Evolutionary conservation across 2,797 vertebrate genomes (phyloP).

Genomic region (Centropyge bicolor): DNA sequence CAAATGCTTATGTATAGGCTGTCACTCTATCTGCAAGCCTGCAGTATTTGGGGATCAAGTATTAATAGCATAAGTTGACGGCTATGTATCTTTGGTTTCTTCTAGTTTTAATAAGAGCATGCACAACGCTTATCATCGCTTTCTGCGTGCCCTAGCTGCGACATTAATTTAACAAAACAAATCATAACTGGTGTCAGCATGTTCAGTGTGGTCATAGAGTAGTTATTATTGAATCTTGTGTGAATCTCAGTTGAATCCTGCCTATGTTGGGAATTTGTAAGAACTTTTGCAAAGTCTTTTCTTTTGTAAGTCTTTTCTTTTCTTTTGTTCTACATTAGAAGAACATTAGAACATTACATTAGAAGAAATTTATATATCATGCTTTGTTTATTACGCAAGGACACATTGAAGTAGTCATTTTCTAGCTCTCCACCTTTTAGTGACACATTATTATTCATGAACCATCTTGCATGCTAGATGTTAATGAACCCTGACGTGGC

Average conservation of each 20-base stretch:
- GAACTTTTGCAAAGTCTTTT: not conserved
- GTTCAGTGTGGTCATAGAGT: not conserved
- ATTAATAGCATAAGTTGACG: slow-evolving; percentile 22
- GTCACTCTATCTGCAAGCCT: not conserved
- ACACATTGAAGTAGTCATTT: not conserved
- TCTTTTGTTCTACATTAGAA: too few species aligned
- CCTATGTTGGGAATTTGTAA: not conserved
- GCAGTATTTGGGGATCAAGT: not conserved
- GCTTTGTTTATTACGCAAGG: not conserved
- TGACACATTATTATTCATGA: slow-evolving; percentile 26
- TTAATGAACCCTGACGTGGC: slow-evolving; percentile 6
- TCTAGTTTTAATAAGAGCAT: slow-evolving; percentile 12
- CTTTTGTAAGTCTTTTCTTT: not conserved
- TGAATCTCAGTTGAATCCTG: not conserved
- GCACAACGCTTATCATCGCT: not conserved
- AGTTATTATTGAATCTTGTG: not conserved
- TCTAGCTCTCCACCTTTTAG: not conserved
- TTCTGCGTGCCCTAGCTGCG: not conserved
- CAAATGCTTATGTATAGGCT: not conserved
- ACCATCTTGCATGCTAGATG: not conserved
- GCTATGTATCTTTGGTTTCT: slow-evolving; percentile 14
- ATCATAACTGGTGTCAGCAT: not conserved
- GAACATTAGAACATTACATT: too few species aligned
- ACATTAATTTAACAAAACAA: slow-evolving; percentile 10
- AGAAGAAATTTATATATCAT: not conserved